Evolutionary conservation across 2,797 vertebrate species (phyloP).

Genomic region (Notoglanidium macrostoma): DNA sequence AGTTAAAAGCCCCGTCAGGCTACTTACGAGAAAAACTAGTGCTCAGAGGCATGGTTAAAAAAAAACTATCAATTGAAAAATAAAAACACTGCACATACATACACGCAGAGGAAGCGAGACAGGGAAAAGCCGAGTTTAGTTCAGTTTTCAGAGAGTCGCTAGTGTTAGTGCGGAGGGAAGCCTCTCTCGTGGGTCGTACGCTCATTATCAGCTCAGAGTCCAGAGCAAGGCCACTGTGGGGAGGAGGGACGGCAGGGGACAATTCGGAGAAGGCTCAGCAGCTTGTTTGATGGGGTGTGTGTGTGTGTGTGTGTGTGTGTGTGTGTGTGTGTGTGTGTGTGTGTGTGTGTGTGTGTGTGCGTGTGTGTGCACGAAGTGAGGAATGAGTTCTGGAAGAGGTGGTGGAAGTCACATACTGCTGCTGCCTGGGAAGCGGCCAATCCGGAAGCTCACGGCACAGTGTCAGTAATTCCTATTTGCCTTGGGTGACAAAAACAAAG

Average conservation of each 20-base stretch:
- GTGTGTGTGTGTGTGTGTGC: too few relatives aligned
- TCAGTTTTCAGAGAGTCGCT: slow-evolving; percentile 42
- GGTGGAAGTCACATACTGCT: slow-evolving; percentile 44
- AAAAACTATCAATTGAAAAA: slow-evolving; percentile 55
- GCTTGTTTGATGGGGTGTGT: neutral
- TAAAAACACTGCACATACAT: slow-evolving; percentile 20
- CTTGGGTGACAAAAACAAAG: slow-evolving; percentile 50
- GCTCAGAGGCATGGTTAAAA: slow-evolving; percentile 6
- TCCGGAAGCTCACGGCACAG: slow-evolving; percentile 44
- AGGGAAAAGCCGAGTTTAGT: slow-evolving; percentile 31
- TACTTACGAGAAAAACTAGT: slow-evolving; percentile 19
- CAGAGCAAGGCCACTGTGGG: slow-evolving; percentile 39
- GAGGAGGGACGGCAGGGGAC: neutral
- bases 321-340: neutral
- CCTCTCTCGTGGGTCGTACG: slow-evolving; percentile 1
- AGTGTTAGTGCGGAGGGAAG: slow-evolving; percentile 42
- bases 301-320: neutral
- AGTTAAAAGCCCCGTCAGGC: slow-evolving; percentile 38
- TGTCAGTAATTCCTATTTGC: slow-evolving; percentile 54
- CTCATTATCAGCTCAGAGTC: slow-evolving; percentile 39
- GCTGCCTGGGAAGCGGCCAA: slow-evolving; percentile 40
- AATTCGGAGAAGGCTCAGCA: slow-evolving; percentile 9
- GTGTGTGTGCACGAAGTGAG: slow-evolving; percentile 21
- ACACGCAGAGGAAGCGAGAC: slow-evolving; percentile 15
- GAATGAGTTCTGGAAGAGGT: slow-evolving; percentile 44